Percentiles rank a stretch among this genome's conserved stretches.
These are phyloP conservation scores for Parnassius smintheus DNA, from an alignment of 2,888 invertebrate genomes.

Conservation along the genomic window DNA sequence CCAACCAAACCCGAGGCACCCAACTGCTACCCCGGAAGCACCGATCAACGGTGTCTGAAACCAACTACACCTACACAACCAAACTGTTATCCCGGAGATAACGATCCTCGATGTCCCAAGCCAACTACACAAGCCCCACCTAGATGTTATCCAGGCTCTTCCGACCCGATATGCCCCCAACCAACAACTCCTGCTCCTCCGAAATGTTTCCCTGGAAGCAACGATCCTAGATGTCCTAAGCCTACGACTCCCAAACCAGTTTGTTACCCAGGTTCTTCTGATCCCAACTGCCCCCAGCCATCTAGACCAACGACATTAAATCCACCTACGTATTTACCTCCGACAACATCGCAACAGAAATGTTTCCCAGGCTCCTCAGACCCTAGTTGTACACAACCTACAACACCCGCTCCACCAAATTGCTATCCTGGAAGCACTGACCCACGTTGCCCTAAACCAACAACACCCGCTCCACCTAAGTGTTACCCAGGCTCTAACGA, in stretches of 20 bases:
- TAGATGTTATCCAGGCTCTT: constrained; percentile 29
- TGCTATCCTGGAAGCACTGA: constrained; percentile 42
- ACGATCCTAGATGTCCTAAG: constrained; percentile 40
- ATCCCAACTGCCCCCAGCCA: constrained; percentile 48
- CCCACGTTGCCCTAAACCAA: constrained; percentile 39
- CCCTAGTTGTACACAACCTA: constrained; percentile 36
- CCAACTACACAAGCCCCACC: constrained; percentile 33
- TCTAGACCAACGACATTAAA: constrained; percentile 38
- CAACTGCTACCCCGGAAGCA: constrained; percentile 47
- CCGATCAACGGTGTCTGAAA: constrained; percentile 43
- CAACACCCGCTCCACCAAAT: constrained; percentile 40
- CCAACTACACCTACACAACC: constrained; percentile 39
- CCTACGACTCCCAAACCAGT: constrained; percentile 40
- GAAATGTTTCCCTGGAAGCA: constrained; percentile 13
- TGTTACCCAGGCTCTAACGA: constrained; percentile 50
- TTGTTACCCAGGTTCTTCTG: constrained; percentile 36
- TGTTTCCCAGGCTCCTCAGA: constrained; percentile 34
- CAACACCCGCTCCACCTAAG: constrained; percentile 33
- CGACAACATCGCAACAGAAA: constrained; percentile 34
- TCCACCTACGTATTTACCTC: constrained; percentile 39
- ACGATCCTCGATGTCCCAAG: constrained; percentile 37
- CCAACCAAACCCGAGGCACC: constrained; percentile 35
- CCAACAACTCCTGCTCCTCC: constrained; percentile 25
- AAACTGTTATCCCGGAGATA: constrained; percentile 33
- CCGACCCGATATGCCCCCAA: constrained; percentile 45